Percentiles rank a stretch among this genome's conserved stretches.
phyloP scores from a whole-genome alignment of 2,888 invertebrate species.

The Tupiocoris notatus region DNA sequence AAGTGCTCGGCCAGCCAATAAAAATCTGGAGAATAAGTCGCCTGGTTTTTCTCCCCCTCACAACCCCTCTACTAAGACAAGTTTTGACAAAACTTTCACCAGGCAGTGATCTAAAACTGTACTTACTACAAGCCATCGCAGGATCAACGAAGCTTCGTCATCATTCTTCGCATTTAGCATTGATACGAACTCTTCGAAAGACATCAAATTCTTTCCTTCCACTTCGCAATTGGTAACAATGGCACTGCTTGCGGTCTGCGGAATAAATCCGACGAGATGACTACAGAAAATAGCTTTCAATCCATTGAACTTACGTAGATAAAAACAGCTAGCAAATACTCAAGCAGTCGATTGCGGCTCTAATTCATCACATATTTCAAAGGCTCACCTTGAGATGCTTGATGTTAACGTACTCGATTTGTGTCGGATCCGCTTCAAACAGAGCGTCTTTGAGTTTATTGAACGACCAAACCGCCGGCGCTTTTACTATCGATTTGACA shows the following conservation, averaged over 20 bases:
- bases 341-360: too few relatives aligned
- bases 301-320: too few relatives aligned
- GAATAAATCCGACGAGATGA: background rate
- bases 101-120: too few relatives aligned
- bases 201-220: background rate
- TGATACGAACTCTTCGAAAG: background rate
- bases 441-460: constrained; percentile 49
- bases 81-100: too few relatives aligned
- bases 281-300: background rate
- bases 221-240: constrained; percentile 3
- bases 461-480: constrained; percentile 50
- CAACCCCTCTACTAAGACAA: too few relatives aligned
- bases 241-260: background rate
- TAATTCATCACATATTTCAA: too few relatives aligned
- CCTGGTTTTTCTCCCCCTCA: too few relatives aligned
- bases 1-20: too few relatives aligned
- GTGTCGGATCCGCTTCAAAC: constrained; percentile 34
- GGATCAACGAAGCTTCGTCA: constrained; percentile 9
- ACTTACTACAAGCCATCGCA: constrained; percentile 24
- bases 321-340: too few relatives aligned
- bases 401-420: constrained; percentile 42
- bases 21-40: too few relatives aligned
- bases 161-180: background rate
- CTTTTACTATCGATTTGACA: constrained; percentile 49
- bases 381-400: constrained; percentile 43